Evolutionary conservation across 2,888 invertebrate genomes (phyloP), one percentile per base, ranked within the genome.

Genomic region (Gandaritis pyraliata): DNA sequence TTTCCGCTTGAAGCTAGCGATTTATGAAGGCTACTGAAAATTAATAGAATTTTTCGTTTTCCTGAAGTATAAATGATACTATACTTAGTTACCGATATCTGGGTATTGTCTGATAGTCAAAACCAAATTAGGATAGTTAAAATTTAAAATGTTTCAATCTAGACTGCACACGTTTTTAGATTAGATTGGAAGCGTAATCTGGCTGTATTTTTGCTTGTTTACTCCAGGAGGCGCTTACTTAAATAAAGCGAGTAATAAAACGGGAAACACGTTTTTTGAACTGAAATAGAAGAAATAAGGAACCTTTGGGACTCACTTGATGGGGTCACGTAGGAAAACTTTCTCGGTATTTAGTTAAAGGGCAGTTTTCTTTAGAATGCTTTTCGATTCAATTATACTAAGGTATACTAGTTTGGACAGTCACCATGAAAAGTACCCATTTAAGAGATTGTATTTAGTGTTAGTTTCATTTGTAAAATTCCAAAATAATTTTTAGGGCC

Each of bases 291-390:
- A 78, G 78, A 81, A 82, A 77, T 75, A 74, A 73, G 71, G 74
- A 72, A 72, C 84, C 81, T 74, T 53, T 66, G 81, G 80, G 81
- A 79, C 73, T 65, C 70, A 75, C 72, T 72, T 83, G 85, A 86
- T 86, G 88, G 86, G 86, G 81, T 88, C 90, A 90, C 90, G 90
- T 90, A 83, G 78, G 63, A 74, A 82, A 88, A 86, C 77, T 88
- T 88, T 86, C 76, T 77, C 80, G 81, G 86, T 88, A 87, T 89
- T 90, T 90, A 89, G 82, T 78, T 69, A 76, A 81, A 81, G 78
- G 80, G 78, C 77, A 75, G 75, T 75, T 75, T 72, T 72, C 74
- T 73, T 69, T 66, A 76, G 74, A 80, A 82, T 82, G 84, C 80
- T 72, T 76, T 72, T 77, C 71, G 72, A 86, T 78, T 78, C 73